Evolutionary conservation across 30 jellyfish, hydroid and myxozoan species (phyloP).

Genomic region (Chrysaora quinquecirrha): DNA sequence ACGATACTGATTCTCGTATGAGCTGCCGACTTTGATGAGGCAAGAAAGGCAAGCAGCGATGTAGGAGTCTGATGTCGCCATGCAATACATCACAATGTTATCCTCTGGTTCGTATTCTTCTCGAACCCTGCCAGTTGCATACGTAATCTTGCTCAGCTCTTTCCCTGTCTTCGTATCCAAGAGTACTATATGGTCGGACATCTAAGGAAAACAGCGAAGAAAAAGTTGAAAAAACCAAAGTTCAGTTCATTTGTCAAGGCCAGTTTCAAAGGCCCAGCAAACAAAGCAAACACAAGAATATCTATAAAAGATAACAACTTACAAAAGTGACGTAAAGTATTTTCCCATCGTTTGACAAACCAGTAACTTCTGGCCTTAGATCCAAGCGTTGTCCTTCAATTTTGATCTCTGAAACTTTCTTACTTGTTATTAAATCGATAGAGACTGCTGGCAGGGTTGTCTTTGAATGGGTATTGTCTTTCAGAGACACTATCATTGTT

Average conservation of each 20-base stretch:
- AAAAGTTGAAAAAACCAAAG: background rate
- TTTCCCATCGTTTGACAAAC: conserved; percentile 56
- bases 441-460: conserved; percentile 34
- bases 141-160: background rate
- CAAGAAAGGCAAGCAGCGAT: conserved; percentile 51
- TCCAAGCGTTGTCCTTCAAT: conserved; percentile 49
- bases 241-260: background rate
- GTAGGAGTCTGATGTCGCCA: conserved; percentile 9
- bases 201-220: too few species aligned
- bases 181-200: background rate
- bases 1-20: conserved; percentile 21
- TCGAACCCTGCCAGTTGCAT: conserved; percentile 32
- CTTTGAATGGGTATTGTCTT: background rate
- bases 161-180: conserved; percentile 39
- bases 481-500: conserved; percentile 5
- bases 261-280: background rate
- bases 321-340: conserved; percentile 13
- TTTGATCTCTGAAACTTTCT: conserved; percentile 19
- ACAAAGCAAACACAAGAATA: too few species aligned
- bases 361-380: conserved; percentile 48
- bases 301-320: background rate
- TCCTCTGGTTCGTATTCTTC: background rate
- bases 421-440: conserved; percentile 42
- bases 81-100: background rate
- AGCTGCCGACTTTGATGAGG: conserved; percentile 6